Evolutionary conservation across 2,113 vertebrate species (phyloP), one percentile per base, ranked within the genome.

Genomic region (Acrocephalus arundinaceus): DNA sequence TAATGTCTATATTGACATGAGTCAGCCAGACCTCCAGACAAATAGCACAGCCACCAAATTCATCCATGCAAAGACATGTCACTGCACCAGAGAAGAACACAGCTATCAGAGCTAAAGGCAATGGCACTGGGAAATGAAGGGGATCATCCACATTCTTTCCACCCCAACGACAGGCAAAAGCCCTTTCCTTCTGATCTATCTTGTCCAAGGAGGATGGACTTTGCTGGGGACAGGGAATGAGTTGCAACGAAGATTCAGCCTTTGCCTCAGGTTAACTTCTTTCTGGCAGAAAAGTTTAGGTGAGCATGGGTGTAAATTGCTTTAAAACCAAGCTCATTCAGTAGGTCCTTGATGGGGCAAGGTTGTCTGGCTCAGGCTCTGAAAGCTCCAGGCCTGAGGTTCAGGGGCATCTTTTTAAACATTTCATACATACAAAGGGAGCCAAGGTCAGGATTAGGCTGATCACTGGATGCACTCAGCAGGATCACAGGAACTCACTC

Each of bases 101-200:
- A 33, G 63, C 33, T 20, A 8, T 30, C 23, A 30, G 7, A 30
- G 23, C 10, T 61, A 72, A 79, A 93, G 46, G 20, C 7, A 25
- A 22, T 17, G 22, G 31, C 24, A 65, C 28, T 41, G 46, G 28
- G 54, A 91, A 46, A 76, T 18, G 6, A 46, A 83, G 12, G 30
- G 14, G 18, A 55, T 14, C 21, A 65, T 17, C 5, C 27, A 57
- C 23, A 20, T 13, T 66, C 16, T 31, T 86, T 35, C 48, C 67
- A 63, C 3, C 7, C 8, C 51, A 15, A 35, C 0, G 0, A n/a
- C 15, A 66, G 10, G 7, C 9, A 81, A 61, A 87, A 74, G 10
- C 5, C 18, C n/a, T 71, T 85, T 82, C 7, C 21, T 82, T 68
- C 65, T 85, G 20, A 18, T 67, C 11, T 16, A 7, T 14, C 48